Evolutionary conservation across 2,113 vertebrate species (phyloP), one percentile per base, ranked within the genome.

Genomic region (Mesoclemmys tuberculata): DNA sequence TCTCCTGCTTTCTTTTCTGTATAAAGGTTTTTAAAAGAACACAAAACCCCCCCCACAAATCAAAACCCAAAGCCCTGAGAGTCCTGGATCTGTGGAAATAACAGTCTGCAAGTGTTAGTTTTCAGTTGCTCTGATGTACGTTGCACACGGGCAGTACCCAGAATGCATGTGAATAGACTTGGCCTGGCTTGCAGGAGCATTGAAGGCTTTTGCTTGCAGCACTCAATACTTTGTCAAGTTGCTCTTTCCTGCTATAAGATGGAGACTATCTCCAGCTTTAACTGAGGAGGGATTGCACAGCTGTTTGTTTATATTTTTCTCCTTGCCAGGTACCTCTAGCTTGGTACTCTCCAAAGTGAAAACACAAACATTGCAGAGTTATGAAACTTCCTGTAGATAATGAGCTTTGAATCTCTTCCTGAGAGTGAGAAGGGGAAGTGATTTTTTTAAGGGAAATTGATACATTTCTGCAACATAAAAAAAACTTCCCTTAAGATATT

Each of bases 311-410:
- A 41, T 89, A 93, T 94, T 95, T 93, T 81, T 95, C 19, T 96
- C 88, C 58, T 94, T 98, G 94, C 91, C 94, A 94, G 64, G 58
- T 75, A 78, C 61, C 95, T 96, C 80, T 92, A 87, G 92, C 61
- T 80, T 54, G 93, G 84, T 93, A 96, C 94, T 75, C 90, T 90
- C 91, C 18, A 55, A 58, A 86, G 35, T 92, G 41, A 91, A 96
- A 96, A 95, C 75, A 90, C 26, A 64, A 95, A 48, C 13, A 64
- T 88, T 96, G 49, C 82, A 94, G 80, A 93, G 52, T 68, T 95
- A 1, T 68, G 77, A 84, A 93, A 81, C 85, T 85, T 77, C 71
- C 87, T 27, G 82, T 29, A 87, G 85, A 75, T 93, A 24, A 74
- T 46, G 16, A 89, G 58, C 56, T 91, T 87, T 91, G 31, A 90